Evolutionary conservation across 2,797 vertebrate genomes (phyloP), one percentile per base, ranked within the genome.

Genomic region (Poeciliopsis paucimaculata): DNA sequence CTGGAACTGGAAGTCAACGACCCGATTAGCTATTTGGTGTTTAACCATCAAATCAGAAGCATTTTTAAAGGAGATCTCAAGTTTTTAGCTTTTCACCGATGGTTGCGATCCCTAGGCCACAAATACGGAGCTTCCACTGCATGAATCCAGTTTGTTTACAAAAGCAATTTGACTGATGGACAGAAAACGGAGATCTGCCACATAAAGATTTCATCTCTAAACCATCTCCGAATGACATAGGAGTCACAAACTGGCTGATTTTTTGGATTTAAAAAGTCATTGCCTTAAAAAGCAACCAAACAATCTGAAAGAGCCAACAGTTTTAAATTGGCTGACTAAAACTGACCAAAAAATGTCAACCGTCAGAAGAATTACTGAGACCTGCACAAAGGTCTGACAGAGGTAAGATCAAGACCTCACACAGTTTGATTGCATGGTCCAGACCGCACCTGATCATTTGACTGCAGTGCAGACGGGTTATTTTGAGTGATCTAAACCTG

Each of bases 401-500:
- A 53, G 51, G 3, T 4, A 26, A n/a, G 51, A n/a, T 55, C 51
- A n/a, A n/a, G 51, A 55, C 51, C 51, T 55, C 51, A n/a, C 31
- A 16, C 60, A 2, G 18, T 11, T 6, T n/a, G 34, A 31, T 45
- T 28, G 13, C n/a, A 28, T 60, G 12, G 39, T 15, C 26, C 36
- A 43, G 71, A 70, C 39, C 1, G 9, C 6, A 13, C 10, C 26
- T 18, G 7, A 39, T 43, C 15, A 28, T 45, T 47, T 76, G 28
- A 41, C 23, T 39, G 15, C 70, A 72, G 41, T 2, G 3, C 45
- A 77, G 43, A 80, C 72, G 43, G 73, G 39, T 78, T 77, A 66
- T 76, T 51, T 39, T 20, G n/a, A 77, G 74, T 64, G 15, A 72
- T 34, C 18, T 77, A 41, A 60, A 74, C 70, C 31, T 60, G 26